Base-by-base conservation (phyloP, 2,888 invertebrate species). In the Bellardia pandia region DNA sequence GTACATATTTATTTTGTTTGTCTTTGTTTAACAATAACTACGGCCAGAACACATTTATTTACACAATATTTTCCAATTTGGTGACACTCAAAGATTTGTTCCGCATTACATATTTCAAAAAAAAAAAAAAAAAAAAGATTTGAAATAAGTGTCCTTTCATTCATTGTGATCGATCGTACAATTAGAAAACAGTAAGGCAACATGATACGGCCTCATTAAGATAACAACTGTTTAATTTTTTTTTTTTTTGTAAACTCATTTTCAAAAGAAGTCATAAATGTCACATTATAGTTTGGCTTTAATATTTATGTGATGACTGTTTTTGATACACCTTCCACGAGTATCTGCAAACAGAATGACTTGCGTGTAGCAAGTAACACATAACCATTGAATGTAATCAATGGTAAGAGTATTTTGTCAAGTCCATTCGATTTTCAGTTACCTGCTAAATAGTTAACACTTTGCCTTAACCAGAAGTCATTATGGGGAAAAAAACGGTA, bases 241-340 rank as follows among this genome's bases (percentile, higher is more conserved):
- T 58, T n/a, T 37, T 16, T 53, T 69, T 82, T 66, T 60, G 7
- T 74, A 23, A 56, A 74, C 9, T 56, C 23, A 56, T 66, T 77
- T 83, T 83, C 40, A 85, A 79, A 82, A 82, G 87, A 91, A 91
- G 89, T 92, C 91, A 91, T 91, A 91, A 92, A 92, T 91, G 91
- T 91, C 91, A 91, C 87, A 78, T 79, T 53, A 87, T 78, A 85
- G 80, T 83, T 87, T 88, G 66, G 56, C 78, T 85, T 87, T 88
- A 89, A 89, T 91, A 91, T 91, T 91, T 91, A 91, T 91, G 91
- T 85, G 91, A 91, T 91, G 92, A 91, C 91, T 86, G 85, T 90
- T 92, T 91, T 90, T 92, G 91, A 91, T 91, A 92, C 71, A 77
- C 90, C 60, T 88, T 60, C 45, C 23, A 56, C 14, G n/a, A 42